Conservation (phyloP, 2,797 vertebrate genomes). For the Hirundo rustica region DNA sequence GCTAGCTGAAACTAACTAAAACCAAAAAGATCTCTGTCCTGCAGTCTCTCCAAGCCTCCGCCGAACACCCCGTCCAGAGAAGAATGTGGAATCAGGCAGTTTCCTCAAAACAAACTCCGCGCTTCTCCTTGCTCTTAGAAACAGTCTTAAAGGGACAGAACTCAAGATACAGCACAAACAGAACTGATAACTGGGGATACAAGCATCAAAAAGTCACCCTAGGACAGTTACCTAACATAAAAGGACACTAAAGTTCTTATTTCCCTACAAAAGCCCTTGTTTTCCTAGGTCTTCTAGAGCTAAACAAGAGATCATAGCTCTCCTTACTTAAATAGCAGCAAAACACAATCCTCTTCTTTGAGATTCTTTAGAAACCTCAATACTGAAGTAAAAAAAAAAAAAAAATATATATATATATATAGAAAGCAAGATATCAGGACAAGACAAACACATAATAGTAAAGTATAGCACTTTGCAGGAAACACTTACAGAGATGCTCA, state of each 20-base stretch:
- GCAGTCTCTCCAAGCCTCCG: too few species aligned
- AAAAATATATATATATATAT: too few species aligned
- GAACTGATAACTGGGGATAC: too few species aligned
- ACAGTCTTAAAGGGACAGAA: too few species aligned
- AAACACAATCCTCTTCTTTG: not conserved
- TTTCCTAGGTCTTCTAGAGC: not conserved
- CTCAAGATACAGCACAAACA: too few species aligned
- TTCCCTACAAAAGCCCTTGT: not conserved
- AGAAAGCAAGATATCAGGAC: not conserved
- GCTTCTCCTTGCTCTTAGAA: too few species aligned
- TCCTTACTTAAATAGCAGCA: not conserved
- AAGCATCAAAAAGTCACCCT: too few species aligned
- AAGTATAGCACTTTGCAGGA: not conserved
- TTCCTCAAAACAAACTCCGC: too few species aligned
- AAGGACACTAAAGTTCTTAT: not conserved
- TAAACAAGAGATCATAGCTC: not conserved
- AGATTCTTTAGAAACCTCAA: not conserved
- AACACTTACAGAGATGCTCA: not conserved
- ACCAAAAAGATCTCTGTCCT: too few species aligned
- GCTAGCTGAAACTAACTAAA: too few species aligned
- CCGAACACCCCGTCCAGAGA: too few species aligned
- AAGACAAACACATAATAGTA: not conserved
- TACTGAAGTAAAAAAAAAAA: not conserved
- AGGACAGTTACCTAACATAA: not conserved
- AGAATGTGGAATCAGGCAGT: too few species aligned